phyloP scores from a whole-genome alignment of 2,113 vertebrate genomes.

The Tamias sibiricus region DNA sequence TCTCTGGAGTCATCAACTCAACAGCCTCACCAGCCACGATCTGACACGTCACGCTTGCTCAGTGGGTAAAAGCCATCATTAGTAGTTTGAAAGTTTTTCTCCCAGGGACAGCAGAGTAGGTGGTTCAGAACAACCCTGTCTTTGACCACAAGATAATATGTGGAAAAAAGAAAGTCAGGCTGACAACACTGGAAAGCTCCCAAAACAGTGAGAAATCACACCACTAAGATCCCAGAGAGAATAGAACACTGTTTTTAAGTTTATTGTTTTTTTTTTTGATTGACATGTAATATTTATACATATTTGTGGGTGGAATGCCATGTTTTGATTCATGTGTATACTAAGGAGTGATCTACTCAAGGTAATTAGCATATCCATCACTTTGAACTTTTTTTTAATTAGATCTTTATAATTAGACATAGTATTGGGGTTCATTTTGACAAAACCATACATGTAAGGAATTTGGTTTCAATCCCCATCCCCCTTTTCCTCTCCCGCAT shows the following conservation, averaged over 20 bases:
- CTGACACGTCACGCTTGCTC: neutral
- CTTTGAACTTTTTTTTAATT: neutral
- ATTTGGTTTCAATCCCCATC: too few species aligned
- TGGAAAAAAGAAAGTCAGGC: neutral
- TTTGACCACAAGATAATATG: neutral
- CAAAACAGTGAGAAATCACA: neutral
- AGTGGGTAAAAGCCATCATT: neutral
- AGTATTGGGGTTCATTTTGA: too few species aligned
- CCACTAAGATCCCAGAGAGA: neutral
- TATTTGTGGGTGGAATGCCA: neutral
- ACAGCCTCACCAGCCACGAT: neutral
- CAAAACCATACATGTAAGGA: too few species aligned
- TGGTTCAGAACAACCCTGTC: neutral
- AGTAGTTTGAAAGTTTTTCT: neutral
- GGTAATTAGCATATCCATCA: neutral
- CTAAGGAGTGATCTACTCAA: neutral
- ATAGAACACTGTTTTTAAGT: neutral
- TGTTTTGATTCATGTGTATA: neutral
- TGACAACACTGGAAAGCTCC: neutral
- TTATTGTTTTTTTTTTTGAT: neutral
- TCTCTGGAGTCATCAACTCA: neutral
- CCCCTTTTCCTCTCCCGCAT: too few species aligned
- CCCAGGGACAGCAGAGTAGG: neutral
- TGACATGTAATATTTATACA: neutral
- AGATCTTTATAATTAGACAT: too few species aligned